phyloP scores from a whole-genome alignment of 2,797 vertebrate genomes.

The Botia kubotai region DNA sequence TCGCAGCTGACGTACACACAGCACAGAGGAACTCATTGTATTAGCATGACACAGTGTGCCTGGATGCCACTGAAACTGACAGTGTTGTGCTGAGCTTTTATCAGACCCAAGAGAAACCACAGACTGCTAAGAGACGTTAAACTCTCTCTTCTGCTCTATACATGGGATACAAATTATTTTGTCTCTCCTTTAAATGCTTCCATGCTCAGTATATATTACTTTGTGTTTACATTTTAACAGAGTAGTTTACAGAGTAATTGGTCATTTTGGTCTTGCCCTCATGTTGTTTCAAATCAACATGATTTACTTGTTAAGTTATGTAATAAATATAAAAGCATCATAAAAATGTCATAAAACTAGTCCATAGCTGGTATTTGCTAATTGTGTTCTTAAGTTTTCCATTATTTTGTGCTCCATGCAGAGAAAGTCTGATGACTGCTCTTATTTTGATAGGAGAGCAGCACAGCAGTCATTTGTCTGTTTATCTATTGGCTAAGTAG shows the following conservation, averaged over 20 bases:
- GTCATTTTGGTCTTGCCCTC: no score
- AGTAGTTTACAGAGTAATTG: background rate
- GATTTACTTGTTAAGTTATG: no score
- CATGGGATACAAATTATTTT: background rate
- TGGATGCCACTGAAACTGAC: conserved; percentile 42
- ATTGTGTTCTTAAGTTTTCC: no score
- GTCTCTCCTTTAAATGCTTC: background rate
- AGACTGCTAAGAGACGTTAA: conserved; percentile 11
- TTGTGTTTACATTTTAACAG: background rate
- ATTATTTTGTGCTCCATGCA: no score
- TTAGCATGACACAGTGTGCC: conserved; percentile 35
- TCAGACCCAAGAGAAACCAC: conserved; percentile 31
- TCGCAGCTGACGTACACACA: conserved; percentile 11
- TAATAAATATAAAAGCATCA: no score
- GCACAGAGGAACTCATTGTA: conserved; percentile 55
- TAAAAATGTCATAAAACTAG: no score
- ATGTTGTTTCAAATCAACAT: no score
- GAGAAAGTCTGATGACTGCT: background rate
- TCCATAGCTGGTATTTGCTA: no score
- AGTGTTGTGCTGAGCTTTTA: conserved; percentile 45
- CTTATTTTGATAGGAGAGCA: conserved; percentile 2
- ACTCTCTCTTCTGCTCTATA: background rate
- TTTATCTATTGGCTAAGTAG: conserved; percentile 8
- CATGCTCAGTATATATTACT: background rate
- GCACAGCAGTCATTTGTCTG: background rate